Evolutionary conservation across 2,888 invertebrate genomes (phyloP), one percentile per base, ranked within the genome.

Genomic region (Chrysolina haemoptera): DNA sequence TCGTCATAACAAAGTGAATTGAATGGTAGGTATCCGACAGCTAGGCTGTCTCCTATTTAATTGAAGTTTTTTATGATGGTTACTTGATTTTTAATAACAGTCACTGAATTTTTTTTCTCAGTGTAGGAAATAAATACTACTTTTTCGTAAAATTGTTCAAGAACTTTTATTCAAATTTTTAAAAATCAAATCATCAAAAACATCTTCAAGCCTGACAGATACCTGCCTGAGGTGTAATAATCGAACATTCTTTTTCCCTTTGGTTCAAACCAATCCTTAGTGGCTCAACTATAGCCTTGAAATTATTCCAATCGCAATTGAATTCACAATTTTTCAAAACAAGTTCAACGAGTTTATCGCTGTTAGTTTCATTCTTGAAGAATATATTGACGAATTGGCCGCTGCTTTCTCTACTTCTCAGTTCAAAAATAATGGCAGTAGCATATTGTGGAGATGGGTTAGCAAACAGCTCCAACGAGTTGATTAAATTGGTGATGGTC

Each of bases 401-500:
- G 16, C 43, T 22, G 20, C 1, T 53, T 18, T 55, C 16, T 0
- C 35, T 63, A 48, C 88, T 83, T 68, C 91, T 88, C 2, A 96
- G 88, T 85, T 96, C 95, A 53, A 95, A 82, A 48, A 95, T 85
- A 18, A 95, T 85, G 12, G 92, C 90, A 0, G 94, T 90, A 0
- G 91, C 88, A 76, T 93, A 94, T 0, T 90, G 89, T 0, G 94
- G 94, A 80, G 91, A 91, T 70, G 91, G 91, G 8, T 88, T 86
- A 75, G 93, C 90, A 79, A 90, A 95, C 35, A 95, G 74, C 16
- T 90, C 91, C 6, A 96, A 85, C 0, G 92, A 90, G 84, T 92
- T 92, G 1, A 96, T 88, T 46, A 95, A 80, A 80, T 90, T 92
- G 0, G 92, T 93, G 12, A 96, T 86, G 0, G 94, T 95, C 1